These are phyloP conservation scores for Anomalospiza imberbis DNA, from an alignment of 2,797 vertebrate species.

Conservation along the genomic window DNA sequence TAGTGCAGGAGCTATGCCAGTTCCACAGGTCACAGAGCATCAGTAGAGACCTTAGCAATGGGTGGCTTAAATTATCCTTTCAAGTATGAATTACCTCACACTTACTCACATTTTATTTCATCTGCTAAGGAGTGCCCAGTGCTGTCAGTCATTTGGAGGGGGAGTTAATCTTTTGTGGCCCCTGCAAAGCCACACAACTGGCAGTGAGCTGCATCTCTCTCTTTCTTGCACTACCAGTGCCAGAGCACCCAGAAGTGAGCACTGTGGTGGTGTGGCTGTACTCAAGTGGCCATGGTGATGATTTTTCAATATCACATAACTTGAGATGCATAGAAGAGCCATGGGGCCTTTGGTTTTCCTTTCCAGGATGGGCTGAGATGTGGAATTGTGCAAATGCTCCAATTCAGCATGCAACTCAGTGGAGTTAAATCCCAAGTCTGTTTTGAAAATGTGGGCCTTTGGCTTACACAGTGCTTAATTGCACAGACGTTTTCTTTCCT, in stretches of 20 bases:
- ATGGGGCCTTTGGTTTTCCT: not conserved
- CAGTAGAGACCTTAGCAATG: not conserved
- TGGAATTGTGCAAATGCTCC: not conserved
- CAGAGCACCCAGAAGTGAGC: not conserved
- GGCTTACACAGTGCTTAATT: not conserved
- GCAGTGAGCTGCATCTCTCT: not conserved
- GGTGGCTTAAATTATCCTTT: not conserved
- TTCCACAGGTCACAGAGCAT: not conserved
- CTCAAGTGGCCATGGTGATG: fast-evolving
- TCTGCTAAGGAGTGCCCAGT: not conserved
- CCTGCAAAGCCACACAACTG: not conserved
- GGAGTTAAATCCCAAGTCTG: not conserved
- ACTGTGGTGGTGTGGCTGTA: not conserved
- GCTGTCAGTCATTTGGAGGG: not conserved
- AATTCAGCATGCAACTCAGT: not conserved
- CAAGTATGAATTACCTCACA: not conserved
- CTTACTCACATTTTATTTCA: not conserved
- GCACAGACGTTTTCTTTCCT: not conserved
- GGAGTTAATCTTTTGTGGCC: not conserved
- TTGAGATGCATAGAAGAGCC: not conserved
- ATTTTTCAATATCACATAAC: not conserved
- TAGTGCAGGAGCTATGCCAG: not conserved
- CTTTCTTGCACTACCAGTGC: not conserved
- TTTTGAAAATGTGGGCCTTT: not conserved
- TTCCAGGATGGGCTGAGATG: not conserved